Base-by-base conservation (phyloP, 2,797 vertebrate species). In the Decapterus maruadsi region DNA sequence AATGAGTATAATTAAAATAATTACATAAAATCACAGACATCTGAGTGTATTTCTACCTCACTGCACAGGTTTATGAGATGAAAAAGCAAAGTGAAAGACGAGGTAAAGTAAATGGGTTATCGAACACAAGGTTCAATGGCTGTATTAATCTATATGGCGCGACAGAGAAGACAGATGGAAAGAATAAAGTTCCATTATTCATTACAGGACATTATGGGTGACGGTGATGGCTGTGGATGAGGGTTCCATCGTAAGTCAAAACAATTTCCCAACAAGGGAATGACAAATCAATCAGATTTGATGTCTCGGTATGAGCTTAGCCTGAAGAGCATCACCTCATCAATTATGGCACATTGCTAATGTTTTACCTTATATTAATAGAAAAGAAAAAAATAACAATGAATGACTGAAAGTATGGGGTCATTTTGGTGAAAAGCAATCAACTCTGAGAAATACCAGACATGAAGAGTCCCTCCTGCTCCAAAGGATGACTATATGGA, bases 101-200 rank as follows among this genome's bases (percentile, higher is more conserved):
- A 80, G 56, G 61, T 66, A 53, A 77, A 80, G 79, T 72, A 87
- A 90, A 92, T 93, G 83, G 87, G 83, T 87, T 91, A 93, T 92
- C 63, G 87, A 93, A 86, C 79, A 80, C 8, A 0, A 36, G 70
- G 59, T 71, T 71, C 59, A 40, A 80, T 51, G 63, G 75, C 80
- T 82, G 67, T 84, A 88, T 91, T 82, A 81, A 86, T 91, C 83
- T 82, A 58, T 4, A 63, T 72, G 19, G 64, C 29, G 74, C 48
- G 67, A 70, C 81, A 61, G 78, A 68, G 62, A 48, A 80, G 78
- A 90, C 50, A 69, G 74, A 87, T 82, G 74, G 72, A 82, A 71
- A 62, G 74, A 77, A 80, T 71, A 64, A 73, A 69, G 72, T 64
- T 73, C 36, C 50, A 83, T 90, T 86, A 83, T 83, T 90, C 84